A percentile compares a stretch with the other conserved stretches of the same genome.
phyloP scores from a whole-genome alignment of 2,113 vertebrate genomes.

The Sialia sialis region DNA sequence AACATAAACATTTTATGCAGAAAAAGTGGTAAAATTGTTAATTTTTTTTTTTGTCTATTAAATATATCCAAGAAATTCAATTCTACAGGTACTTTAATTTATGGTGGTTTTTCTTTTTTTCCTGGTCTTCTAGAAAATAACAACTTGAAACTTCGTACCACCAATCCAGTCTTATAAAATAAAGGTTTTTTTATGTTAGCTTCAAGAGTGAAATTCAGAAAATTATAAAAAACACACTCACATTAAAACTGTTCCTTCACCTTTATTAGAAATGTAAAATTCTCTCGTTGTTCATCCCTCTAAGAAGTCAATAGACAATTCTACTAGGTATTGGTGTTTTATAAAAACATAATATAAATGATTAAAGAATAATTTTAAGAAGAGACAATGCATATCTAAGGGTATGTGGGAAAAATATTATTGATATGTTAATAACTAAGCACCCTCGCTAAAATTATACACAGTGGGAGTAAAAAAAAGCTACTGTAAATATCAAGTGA shows the following conservation, averaged over 20 bases:
- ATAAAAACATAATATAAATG: not conserved
- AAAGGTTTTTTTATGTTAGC: not conserved
- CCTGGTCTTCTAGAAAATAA: not conserved
- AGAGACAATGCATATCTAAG: fast-evolving
- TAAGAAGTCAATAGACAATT: not conserved
- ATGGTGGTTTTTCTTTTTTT: not conserved
- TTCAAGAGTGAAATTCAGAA: not conserved
- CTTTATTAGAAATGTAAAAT: not conserved
- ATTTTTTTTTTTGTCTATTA: not conserved
- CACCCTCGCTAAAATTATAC: not conserved
- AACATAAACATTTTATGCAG: not conserved
- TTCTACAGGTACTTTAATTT: not conserved
- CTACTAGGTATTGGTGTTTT: not conserved
- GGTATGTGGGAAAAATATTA: not conserved
- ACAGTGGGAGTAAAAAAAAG: not conserved
- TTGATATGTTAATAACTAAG: not conserved
- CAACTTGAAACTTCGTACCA: not conserved
- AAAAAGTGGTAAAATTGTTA: not conserved
- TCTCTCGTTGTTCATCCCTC: not conserved
- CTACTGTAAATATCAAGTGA: not conserved
- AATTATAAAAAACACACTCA: not conserved
- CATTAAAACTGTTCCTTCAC: not conserved
- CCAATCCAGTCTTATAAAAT: not conserved
- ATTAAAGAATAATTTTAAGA: not conserved
- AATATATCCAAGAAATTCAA: not conserved